phyloP scores from a whole-genome alignment of 2,113 vertebrate genomes.

The Gymnorhina tibicen region DNA sequence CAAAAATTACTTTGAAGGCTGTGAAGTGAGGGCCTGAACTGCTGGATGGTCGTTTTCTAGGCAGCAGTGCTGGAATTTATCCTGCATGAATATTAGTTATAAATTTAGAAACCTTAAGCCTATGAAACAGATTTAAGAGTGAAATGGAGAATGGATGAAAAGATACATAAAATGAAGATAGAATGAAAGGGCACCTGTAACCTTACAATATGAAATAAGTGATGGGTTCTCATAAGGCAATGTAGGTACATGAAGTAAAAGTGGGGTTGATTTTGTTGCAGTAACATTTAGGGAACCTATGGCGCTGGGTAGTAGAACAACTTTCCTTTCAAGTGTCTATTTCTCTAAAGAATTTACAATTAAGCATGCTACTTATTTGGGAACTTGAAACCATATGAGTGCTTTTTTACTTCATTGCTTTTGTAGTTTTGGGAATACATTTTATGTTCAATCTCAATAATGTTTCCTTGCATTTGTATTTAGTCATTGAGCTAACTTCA shows the following conservation, averaged over 20 bases:
- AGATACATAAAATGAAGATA: not conserved
- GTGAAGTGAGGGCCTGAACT: not conserved
- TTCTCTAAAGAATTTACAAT: not conserved
- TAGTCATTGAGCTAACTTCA: not conserved
- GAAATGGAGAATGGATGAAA: not conserved
- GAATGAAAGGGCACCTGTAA: not conserved
- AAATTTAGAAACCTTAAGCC: conserved; percentile 4
- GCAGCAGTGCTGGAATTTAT: not conserved
- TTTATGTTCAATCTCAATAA: not conserved
- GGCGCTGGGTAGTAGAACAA: not conserved
- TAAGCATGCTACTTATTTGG: not conserved
- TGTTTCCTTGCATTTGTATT: not conserved
- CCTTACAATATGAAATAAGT: not conserved
- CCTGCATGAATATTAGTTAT: not conserved
- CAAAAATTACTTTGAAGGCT: not conserved
- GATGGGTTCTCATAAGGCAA: not conserved
- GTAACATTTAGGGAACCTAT: not conserved
- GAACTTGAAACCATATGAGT: not conserved
- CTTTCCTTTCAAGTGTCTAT: not conserved
- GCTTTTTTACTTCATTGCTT: not conserved
- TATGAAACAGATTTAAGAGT: not conserved
- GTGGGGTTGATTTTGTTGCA: not conserved
- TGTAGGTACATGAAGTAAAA: not conserved
- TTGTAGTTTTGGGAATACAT: not conserved
- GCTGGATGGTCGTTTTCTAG: not conserved